Percentiles rank a stretch among this genome's conserved stretches.
phyloP scores from a whole-genome alignment of 2,113 vertebrate genomes.

The Dascyllus trimaculatus region DNA sequence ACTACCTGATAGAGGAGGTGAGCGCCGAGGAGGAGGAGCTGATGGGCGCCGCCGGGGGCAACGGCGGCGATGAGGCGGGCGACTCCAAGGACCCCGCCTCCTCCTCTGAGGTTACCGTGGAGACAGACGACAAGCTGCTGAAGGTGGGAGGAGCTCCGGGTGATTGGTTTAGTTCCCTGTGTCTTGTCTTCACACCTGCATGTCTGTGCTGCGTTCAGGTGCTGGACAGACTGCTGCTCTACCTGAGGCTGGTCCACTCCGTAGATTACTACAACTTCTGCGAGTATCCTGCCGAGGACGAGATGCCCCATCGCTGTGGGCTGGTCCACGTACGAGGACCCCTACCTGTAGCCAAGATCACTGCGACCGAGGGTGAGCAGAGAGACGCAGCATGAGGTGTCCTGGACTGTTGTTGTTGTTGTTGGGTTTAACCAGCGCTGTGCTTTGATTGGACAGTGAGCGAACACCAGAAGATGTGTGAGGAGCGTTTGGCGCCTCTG shows the following conservation, averaged over 20 bases:
- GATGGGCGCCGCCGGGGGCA: slow-evolving; percentile 84
- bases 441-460: slow-evolving; percentile 81
- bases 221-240: slow-evolving; percentile 91
- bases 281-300: slow-evolving; percentile 92
- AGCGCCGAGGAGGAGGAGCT: slow-evolving; percentile 94
- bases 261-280: slow-evolving; percentile 94
- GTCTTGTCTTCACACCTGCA: too few relatives aligned
- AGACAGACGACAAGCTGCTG: slow-evolving; percentile 90
- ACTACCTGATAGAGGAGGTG: slow-evolving; percentile 94
- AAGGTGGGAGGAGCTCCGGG: slow-evolving; percentile 82
- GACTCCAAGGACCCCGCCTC: slow-evolving; percentile 90
- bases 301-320: slow-evolving; percentile 96
- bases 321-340: slow-evolving; percentile 93
- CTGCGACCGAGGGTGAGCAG: slow-evolving; percentile 86
- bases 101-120: slow-evolving; percentile 88
- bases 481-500: slow-evolving; percentile 89
- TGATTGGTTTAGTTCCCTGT: too few relatives aligned
- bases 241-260: slow-evolving; percentile 93
- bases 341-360: slow-evolving; percentile 89
- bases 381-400: too few relatives aligned
- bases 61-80: slow-evolving; percentile 52
- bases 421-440: background rate
- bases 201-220: slow-evolving; percentile 78
- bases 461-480: slow-evolving; percentile 91
- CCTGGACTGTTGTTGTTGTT: too few relatives aligned